A percentile compares a stretch with the other conserved stretches of the same genome.
Conservation (phyloP, 2,888 invertebrate species). For the Polydrusus cervinus region DNA sequence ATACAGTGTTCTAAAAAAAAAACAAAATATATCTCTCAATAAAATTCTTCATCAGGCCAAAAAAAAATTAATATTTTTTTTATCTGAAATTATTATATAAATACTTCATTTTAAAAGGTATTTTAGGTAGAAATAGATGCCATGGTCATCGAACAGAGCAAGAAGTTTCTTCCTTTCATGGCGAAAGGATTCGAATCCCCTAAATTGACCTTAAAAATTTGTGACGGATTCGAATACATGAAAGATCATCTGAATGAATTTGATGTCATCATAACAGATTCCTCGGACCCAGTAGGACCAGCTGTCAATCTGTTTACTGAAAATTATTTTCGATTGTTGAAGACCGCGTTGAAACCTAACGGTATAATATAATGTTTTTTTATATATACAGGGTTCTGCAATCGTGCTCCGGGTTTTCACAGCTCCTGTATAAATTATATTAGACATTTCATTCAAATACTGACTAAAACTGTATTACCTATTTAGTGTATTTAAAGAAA, state of each 20-base stretch:
- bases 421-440: too few species aligned
- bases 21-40: too few species aligned
- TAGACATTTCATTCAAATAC: too few species aligned
- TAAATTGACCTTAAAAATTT: constrained; percentile 82
- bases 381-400: too few species aligned
- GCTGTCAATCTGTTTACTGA: constrained; percentile 76
- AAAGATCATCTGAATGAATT: constrained; percentile 88
- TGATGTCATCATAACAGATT: constrained; percentile 98
- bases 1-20: too few species aligned
- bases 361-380: constrained; percentile 72
- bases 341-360: constrained; percentile 85
- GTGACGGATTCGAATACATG: constrained; percentile 97
- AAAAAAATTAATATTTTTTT: too few species aligned
- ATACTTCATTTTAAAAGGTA: too few species aligned
- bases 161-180: constrained; percentile 93
- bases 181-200: constrained; percentile 88
- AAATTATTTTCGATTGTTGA: constrained; percentile 78
- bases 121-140: constrained; percentile 94
- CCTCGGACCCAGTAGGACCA: constrained; percentile 96
- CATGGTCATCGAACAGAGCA: constrained; percentile 91
- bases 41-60: too few species aligned
- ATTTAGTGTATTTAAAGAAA: too few species aligned
- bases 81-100: too few species aligned
- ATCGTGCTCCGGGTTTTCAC: too few species aligned
- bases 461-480: too few species aligned